Percentiles rank a stretch among this genome's conserved stretches.
These are phyloP conservation scores for Pyrochroa serraticornis DNA, from an alignment of 2,888 invertebrate genomes.

Conservation along the genomic window DNA sequence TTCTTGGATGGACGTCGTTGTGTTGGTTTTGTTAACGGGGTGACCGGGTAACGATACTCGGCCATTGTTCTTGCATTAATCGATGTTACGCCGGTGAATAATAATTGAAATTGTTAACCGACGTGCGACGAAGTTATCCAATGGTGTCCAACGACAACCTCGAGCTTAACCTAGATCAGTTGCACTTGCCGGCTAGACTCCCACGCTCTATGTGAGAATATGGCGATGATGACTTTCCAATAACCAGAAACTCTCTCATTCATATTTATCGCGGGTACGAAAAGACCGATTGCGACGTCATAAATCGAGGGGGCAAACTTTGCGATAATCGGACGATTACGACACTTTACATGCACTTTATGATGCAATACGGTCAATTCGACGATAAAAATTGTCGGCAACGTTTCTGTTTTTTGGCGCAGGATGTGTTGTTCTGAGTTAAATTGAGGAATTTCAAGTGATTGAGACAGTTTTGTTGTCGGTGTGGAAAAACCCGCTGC, in stretches of 20 bases:
- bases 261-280: conserved; percentile 20
- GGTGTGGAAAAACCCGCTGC: too few relatives aligned
- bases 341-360: background rate
- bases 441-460: background rate
- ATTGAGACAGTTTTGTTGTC: background rate
- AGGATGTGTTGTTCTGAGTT: background rate
- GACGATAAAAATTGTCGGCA: background rate
- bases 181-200: conserved; percentile 30
- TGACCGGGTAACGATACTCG: too few relatives aligned
- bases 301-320: too few relatives aligned
- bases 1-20: too few relatives aligned
- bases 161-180: conserved; percentile 29
- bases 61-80: too few relatives aligned
- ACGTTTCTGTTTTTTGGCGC: background rate
- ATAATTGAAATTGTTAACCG: conserved; percentile 31
- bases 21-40: too few relatives aligned
- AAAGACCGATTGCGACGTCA: too few relatives aligned
- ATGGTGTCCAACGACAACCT: conserved; percentile 20
- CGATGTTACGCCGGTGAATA: conserved; percentile 15
- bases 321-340: background rate
- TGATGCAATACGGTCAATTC: background rate
- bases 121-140: conserved; percentile 18
- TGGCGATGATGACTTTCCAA: conserved; percentile 32
- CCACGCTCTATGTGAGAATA: conserved; percentile 37
- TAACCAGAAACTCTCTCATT: conserved; percentile 28